Evolutionary conservation across 2,113 vertebrate species (phyloP).

Genomic region (Sceloporus undulatus): DNA sequence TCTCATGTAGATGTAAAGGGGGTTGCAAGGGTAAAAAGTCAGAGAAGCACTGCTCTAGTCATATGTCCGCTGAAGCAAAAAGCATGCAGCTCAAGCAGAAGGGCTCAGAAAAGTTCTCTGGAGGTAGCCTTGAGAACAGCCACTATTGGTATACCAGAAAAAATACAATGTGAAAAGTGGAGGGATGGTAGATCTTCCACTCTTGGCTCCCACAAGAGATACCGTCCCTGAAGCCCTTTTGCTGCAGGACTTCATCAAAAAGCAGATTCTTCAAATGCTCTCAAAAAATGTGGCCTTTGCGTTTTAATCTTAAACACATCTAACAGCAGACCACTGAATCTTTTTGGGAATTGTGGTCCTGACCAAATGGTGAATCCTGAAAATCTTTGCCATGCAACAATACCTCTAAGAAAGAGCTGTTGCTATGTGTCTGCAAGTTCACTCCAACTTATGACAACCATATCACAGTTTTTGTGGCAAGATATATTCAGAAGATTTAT

Average conservation of each 20-base stretch:
- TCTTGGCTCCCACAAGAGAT: background rate
- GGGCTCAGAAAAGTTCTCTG: background rate
- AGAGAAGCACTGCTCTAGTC: background rate
- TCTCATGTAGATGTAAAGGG: too few species aligned
- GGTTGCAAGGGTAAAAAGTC: too few species aligned
- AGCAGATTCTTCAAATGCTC: background rate
- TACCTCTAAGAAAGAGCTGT: too few species aligned
- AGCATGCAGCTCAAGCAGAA: background rate
- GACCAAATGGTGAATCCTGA: background rate
- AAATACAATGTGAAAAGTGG: background rate
- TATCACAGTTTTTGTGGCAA: too few species aligned
- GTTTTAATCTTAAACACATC: background rate
- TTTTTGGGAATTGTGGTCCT: background rate
- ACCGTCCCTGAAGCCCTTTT: background rate
- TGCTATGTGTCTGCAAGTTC: too few species aligned
- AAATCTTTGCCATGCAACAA: background rate
- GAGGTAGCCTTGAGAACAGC: background rate
- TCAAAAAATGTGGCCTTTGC: background rate
- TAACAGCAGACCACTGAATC: background rate
- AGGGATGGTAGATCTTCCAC: background rate
- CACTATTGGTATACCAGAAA: background rate
- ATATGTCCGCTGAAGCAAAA: background rate
- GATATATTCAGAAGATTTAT: too few species aligned
- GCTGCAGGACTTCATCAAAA: background rate
- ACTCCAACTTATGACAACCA: too few species aligned